Percentiles rank a stretch among this genome's conserved stretches.
Conservation (phyloP, 2,888 invertebrate genomes). For the Busseola fusca region DNA sequence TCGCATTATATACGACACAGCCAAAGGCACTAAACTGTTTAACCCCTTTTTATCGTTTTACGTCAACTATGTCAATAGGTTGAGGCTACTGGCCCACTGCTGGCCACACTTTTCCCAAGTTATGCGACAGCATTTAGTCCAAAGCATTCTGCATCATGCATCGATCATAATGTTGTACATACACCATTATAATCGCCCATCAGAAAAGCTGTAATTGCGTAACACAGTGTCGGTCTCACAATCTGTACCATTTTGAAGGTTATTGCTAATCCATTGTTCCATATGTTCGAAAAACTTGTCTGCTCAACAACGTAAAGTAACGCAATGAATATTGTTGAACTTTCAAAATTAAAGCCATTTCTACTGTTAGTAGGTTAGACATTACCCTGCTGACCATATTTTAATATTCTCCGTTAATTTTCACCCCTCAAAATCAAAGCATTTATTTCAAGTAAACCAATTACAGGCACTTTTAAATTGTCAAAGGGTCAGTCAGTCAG, state of each 20-base stretch:
- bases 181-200: background rate
- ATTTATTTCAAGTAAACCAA: too few species aligned
- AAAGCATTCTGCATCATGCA: background rate
- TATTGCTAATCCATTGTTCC: background rate
- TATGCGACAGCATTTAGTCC: background rate
- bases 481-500: too few species aligned
- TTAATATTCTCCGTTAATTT: background rate
- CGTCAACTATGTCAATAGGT: constrained; percentile 8
- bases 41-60: constrained; percentile 10
- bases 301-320: background rate
- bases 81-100: background rate
- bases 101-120: background rate
- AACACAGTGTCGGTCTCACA: background rate
- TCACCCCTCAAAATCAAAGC: background rate
- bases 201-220: background rate
- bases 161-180: background rate
- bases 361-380: background rate
- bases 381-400: background rate
- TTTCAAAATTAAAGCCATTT: background rate
- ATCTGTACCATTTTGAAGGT: too few species aligned
- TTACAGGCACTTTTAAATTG: too few species aligned
- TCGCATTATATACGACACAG: constrained; percentile 7
- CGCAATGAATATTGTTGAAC: background rate
- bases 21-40: constrained; percentile 14
- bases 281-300: background rate